Base-by-base conservation (phyloP, 2,888 invertebrate species). In the Pheosia gnoma region DNA sequence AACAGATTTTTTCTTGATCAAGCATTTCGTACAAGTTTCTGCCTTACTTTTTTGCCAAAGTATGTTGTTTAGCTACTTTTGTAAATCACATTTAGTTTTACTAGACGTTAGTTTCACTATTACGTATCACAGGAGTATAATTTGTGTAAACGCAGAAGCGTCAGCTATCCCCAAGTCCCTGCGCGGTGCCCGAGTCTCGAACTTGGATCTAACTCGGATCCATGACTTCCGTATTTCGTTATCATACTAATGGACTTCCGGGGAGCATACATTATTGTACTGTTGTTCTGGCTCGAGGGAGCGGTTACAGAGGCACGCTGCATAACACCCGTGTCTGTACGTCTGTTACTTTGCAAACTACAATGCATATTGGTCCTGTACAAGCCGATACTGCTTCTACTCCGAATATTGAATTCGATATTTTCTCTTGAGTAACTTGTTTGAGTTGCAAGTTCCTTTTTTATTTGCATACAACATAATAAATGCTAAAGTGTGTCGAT, bases 221-320 rank as follows among this genome's bases (percentile, higher is more conserved):
- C 41, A 39, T 13, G 63, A 72, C 73, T 78, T 74, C 73, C 77
- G 79, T 75, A 78, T 77, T 78, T 81, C 77, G 81, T 88, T 86
- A 84, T 80, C 82, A 85, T 86, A 79, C 81, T 89, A 89, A 89
- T 89, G 84, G 85, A 72, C 80, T 81, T 83, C 71, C 68, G 68
- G 80, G 86, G 80, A 79, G 75, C 75, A 80, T 79, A 76, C 78
- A 75, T 75, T 75, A 74, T 75, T 77, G 75, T 75, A 84, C 81
- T 82, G 78, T 82, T 77, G 66, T 59, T 53, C 41, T n/a, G 25
- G 61, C 56, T 65, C 56, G 58, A 41, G 72, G 70, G 70, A 65
- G 56, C 57, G 51, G 72, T 77, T 71, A 43, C 39, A 0, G 70
- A 69, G 70, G 73, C 6, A 38, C 54, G 0, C 36, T 25, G 37